Base-by-base conservation (phyloP, 1,140 invertebrate genomes). In the Polypedilum vanderplanki region DNA sequence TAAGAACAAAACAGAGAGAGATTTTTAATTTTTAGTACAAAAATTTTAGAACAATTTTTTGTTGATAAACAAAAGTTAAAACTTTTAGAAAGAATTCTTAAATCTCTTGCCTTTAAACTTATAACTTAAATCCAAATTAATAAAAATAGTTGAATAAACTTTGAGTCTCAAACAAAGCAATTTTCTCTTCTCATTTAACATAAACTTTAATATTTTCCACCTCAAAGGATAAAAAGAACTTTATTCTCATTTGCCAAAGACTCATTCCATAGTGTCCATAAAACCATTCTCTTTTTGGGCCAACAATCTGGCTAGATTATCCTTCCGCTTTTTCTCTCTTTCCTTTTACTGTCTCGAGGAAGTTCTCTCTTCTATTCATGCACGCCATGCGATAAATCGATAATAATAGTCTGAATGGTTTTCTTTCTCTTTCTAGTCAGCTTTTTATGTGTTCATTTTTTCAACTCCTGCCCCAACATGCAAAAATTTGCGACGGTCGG, bases 381-480 rank as follows among this genome's bases (percentile, higher is more conserved):
- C 46, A 57, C 46, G 46, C 46, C 46, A 57, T 57, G 46, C 46
- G 46, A 57, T 70, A 70, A 70, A 70, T 70, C 65, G 65, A 70
- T 70, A 70, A 70, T 70, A 20, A 70, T 70, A 70, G 65, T 70
- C 65, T 70, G 65, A 57, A 70, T 70, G 15, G 65, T 20, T n/a
- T 22, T 9, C 20, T 70, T 10, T 70, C 5, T 70, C 17, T 18
- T 20, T 70, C 65, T 9, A 57, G 46, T 57, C 46, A 57, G 12
- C 46, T 4, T 46, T 46, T 9, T 57, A n/a, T 57, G 12, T 57
- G 12, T 57, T 57, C n/a, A 57, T 57, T 57, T 57, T 57, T 57
- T 12, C 46, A 57, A 57, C 46, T 57, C 46, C 46, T 57, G 46
- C 46, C 46, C 46, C 46, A 57, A 57, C 46, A 57, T 57, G n/a